Evolutionary conservation across 2,113 vertebrate species (phyloP).

Genomic region (Stegastes partitus): DNA sequence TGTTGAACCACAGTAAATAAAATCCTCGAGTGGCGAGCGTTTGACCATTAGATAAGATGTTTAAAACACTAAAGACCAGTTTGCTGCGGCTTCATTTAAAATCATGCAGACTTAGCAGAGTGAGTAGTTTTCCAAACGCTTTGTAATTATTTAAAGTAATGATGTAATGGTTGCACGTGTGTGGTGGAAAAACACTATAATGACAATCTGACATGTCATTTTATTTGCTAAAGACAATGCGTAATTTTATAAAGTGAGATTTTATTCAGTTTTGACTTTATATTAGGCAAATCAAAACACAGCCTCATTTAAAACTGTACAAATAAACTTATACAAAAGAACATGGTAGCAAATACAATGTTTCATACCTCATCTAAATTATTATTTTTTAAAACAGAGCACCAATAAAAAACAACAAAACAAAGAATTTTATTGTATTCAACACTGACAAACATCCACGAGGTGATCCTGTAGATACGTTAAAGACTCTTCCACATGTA

Average conservation of each 20-base stretch:
- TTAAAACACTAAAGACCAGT: too few relatives aligned
- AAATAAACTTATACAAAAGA: background rate
- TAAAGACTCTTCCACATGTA: conserved; percentile 86
- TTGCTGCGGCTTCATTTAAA: background rate
- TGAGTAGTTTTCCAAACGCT: background rate
- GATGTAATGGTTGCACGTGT: conserved; percentile 16
- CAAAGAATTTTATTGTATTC: conserved; percentile 20
- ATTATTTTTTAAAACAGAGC: too few relatives aligned
- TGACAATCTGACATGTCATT: background rate
- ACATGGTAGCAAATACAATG: too few relatives aligned
- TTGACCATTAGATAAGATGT: background rate
- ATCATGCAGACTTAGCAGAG: background rate
- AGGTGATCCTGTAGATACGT: conserved; percentile 83
- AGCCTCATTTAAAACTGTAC: conserved; percentile 6
- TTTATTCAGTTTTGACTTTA: background rate
- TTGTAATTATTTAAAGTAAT: background rate
- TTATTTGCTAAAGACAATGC: too few relatives aligned
- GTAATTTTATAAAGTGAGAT: background rate
- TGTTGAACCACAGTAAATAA: conserved; percentile 75
- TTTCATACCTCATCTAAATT: background rate
- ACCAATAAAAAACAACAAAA: background rate
- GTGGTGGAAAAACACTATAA: background rate
- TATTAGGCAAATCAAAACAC: background rate
- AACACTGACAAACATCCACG: conserved; percentile 70
- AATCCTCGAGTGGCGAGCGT: conserved; percentile 8